Conservation (phyloP, 1,140 invertebrate genomes). For the Muscidifurax raptorellus region DNA sequence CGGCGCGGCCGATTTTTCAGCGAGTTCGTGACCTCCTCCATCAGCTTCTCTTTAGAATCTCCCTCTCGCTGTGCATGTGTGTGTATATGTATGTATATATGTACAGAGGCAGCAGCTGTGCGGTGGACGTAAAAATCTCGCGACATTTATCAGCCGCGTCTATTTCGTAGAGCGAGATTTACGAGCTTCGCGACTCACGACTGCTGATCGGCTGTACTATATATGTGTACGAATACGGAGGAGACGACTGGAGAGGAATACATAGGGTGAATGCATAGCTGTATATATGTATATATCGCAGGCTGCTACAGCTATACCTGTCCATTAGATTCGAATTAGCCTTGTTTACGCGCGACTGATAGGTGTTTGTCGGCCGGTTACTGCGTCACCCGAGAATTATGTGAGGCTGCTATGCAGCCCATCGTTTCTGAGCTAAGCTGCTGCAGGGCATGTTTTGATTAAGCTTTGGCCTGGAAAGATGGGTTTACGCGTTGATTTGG, state of each 20-base stretch:
- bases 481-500: no score
- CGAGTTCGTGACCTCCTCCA: background rate
- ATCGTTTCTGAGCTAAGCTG: no score
- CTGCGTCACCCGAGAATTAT: no score
- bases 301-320: background rate
- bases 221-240: background rate
- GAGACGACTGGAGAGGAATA: background rate
- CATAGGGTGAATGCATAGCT: no score
- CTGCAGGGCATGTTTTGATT: no score
- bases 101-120: background rate
- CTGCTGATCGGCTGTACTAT: background rate
- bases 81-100: background rate
- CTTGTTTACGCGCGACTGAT: background rate
- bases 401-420: no score
- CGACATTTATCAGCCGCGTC: conserved; percentile 10
- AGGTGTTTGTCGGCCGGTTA: no score
- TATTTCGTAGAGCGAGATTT: background rate
- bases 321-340: background rate
- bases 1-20: background rate
- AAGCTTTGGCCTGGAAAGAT: no score
- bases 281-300: no score
- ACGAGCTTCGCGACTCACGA: background rate
- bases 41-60: background rate
- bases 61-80: background rate
- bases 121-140: conserved; percentile 4